These are phyloP conservation scores for Drepanosiphum platanoidis DNA, from an alignment of 2,888 invertebrate species.

Conservation along the genomic window DNA sequence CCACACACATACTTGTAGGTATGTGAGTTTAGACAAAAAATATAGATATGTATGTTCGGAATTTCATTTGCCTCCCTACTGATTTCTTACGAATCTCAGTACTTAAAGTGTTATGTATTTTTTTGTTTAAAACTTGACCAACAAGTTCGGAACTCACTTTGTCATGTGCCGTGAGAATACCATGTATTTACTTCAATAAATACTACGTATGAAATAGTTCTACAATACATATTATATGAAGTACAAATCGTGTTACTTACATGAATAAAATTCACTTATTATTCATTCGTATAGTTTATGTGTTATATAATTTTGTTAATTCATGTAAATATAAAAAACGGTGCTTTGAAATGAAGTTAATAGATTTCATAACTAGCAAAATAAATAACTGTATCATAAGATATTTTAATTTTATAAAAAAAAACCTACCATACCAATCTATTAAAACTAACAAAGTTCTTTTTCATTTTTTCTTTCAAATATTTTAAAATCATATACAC, in stretches of 20 bases:
- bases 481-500: too few relatives aligned
- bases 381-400: too few relatives aligned
- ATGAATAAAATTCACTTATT: too few relatives aligned
- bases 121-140: constrained; percentile 38
- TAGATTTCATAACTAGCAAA: too few relatives aligned
- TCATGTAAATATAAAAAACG: too few relatives aligned
- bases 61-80: constrained; percentile 45
- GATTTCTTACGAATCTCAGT: constrained; percentile 26
- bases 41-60: constrained; percentile 34
- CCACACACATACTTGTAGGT: constrained; percentile 31
- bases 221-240: neutral
- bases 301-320: too few relatives aligned
- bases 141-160: constrained; percentile 8
- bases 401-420: too few relatives aligned
- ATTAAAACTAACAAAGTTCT: too few relatives aligned
- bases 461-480: too few relatives aligned
- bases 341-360: too few relatives aligned
- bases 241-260: neutral
- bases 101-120: constrained; percentile 48
- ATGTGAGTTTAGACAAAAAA: constrained; percentile 34
- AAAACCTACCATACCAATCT: too few relatives aligned
- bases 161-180: constrained; percentile 34
- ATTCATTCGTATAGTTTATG: too few relatives aligned
- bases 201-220: neutral
- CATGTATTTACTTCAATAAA: neutral